Conservation (phyloP, 2,797 vertebrate genomes). For the Spinus pinus region DNA sequence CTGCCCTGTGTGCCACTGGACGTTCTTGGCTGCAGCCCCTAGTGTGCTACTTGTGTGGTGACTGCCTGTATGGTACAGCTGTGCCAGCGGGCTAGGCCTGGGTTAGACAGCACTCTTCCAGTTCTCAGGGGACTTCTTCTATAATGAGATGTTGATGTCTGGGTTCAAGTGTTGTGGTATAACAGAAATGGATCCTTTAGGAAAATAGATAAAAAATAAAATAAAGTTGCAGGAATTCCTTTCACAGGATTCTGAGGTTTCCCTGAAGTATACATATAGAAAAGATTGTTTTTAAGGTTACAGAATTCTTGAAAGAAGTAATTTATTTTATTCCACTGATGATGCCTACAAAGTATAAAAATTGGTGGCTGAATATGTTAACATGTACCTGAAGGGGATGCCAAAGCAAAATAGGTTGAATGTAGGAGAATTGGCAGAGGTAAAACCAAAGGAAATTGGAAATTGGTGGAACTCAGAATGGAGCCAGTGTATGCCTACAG, state of each 20-base stretch:
- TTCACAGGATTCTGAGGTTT: neutral
- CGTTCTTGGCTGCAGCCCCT: rapidly evolving
- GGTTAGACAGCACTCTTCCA: neutral
- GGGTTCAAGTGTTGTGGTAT: neutral
- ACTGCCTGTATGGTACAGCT: neutral
- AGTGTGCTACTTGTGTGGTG: rapidly evolving
- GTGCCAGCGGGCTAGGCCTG: neutral
- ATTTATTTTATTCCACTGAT: neutral
- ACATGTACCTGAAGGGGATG: neutral
- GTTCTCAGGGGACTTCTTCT: neutral
- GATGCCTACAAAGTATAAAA: neutral
- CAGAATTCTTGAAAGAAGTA: neutral
- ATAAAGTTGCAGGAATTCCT: neutral
- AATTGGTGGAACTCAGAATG: neutral
- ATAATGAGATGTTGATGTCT: neutral
- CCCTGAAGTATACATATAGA: neutral
- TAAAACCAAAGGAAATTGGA: neutral
- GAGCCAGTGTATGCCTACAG: neutral
- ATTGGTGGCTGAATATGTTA: neutral
- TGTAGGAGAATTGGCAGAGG: neutral
- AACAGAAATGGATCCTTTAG: rapidly evolving
- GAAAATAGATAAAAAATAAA: neutral
- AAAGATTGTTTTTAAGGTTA: neutral
- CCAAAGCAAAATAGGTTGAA: neutral
- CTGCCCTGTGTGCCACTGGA: neutral